Evolutionary conservation across 2,113 vertebrate species (phyloP).

Genomic region (Rattus rattus): DNA sequence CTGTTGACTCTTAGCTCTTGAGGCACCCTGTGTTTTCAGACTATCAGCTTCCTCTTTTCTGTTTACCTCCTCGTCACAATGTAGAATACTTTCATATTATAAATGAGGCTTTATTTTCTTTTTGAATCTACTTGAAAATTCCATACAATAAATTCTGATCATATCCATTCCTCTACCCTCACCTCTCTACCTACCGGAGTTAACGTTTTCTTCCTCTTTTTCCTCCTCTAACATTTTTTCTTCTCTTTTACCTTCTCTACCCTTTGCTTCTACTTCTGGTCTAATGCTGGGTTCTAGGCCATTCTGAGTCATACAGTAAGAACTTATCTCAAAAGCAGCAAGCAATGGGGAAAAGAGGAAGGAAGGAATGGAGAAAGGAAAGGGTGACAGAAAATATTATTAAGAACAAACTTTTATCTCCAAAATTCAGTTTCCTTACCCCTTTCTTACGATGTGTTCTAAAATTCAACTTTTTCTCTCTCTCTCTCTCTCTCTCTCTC

Average conservation of each 20-base stretch:
- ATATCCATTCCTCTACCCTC: not conserved
- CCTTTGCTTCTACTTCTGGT: not conserved
- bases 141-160: not conserved
- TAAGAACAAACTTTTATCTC: not conserved
- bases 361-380: not conserved
- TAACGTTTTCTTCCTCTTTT: not conserved
- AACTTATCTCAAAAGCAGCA: not conserved
- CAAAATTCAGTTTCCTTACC: not conserved
- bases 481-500: too few species aligned
- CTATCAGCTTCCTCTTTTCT: not conserved
- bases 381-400: not conserved
- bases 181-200: not conserved
- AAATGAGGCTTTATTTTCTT: not conserved
- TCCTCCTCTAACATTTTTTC: too few species aligned
- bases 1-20: not conserved
- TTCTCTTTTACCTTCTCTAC: too few species aligned
- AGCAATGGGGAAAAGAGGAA: too few species aligned
- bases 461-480: not conserved
- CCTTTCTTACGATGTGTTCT: not conserved
- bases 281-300: not conserved
- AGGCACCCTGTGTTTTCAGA: accelerated
- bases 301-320: not conserved
- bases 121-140: not conserved
- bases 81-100: not conserved
- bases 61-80: not conserved